Evolutionary conservation across 2,797 vertebrate species (phyloP).

Genomic region (Spatula versicolor): DNA sequence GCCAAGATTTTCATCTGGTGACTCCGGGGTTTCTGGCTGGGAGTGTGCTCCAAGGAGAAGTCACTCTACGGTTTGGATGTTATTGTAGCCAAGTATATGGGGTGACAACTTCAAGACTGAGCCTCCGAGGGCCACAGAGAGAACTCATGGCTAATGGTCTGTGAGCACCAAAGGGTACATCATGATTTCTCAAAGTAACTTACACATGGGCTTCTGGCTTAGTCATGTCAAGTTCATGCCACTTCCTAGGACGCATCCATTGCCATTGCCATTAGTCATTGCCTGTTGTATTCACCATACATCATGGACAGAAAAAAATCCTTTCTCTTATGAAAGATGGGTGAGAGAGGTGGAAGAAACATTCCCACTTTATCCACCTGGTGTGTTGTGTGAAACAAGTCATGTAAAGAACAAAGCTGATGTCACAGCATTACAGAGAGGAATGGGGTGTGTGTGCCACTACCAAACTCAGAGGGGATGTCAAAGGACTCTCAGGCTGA

Average conservation of each 20-base stretch:
- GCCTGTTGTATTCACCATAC: neutral
- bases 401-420: neutral
- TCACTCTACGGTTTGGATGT: neutral
- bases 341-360: neutral
- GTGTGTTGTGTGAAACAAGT: neutral
- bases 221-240: neutral
- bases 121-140: neutral
- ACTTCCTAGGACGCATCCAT: neutral
- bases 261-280: neutral
- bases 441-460: rapidly evolving
- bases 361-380: neutral
- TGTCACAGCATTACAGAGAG: neutral
- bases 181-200: neutral
- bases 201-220: neutral
- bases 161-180: neutral
- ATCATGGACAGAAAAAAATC: neutral
- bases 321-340: neutral
- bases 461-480: neutral
- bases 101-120: neutral
- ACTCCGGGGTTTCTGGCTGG: neutral
- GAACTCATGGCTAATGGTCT: neutral
- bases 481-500: neutral
- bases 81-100: neutral
- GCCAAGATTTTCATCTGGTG: neutral
- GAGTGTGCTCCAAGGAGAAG: neutral